These are phyloP conservation scores for Isurus oxyrinchus DNA, from an alignment of 2,113 vertebrate genomes.

Conservation along the genomic window DNA sequence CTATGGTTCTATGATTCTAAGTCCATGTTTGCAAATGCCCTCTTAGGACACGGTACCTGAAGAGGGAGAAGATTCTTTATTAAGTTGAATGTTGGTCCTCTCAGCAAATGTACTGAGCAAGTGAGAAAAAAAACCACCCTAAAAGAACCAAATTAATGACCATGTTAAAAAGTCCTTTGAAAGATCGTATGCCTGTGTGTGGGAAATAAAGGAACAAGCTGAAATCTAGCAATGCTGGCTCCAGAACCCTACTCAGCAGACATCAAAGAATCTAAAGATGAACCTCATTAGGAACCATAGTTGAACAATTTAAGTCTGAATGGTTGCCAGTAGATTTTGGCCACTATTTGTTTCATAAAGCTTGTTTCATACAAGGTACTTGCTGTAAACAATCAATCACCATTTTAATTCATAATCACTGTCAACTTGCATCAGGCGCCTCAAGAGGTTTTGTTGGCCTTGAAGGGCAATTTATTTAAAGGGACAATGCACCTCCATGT, in stretches of 20 bases:
- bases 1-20: no score
- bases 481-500: background rate
- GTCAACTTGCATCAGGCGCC: background rate
- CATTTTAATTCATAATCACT: background rate
- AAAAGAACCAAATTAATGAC: background rate
- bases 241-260: background rate
- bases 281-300: slow-evolving; percentile 4
- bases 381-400: background rate
- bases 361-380: background rate
- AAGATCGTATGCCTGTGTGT: background rate
- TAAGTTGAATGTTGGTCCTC: background rate
- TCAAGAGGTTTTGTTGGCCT: background rate
- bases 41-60: no score
- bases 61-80: background rate
- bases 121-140: background rate
- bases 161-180: background rate
- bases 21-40: no score
- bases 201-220: background rate
- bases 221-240: background rate
- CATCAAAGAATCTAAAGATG: slow-evolving; percentile 20
- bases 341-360: background rate
- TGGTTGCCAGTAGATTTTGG: background rate
- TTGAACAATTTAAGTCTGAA: background rate
- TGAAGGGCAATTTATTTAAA: background rate
- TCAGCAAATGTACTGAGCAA: no score